Percentiles rank a stretch among this genome's conserved stretches.
Conservation (phyloP, 1,140 invertebrate genomes). For the Pollicipes pollicipes region DNA sequence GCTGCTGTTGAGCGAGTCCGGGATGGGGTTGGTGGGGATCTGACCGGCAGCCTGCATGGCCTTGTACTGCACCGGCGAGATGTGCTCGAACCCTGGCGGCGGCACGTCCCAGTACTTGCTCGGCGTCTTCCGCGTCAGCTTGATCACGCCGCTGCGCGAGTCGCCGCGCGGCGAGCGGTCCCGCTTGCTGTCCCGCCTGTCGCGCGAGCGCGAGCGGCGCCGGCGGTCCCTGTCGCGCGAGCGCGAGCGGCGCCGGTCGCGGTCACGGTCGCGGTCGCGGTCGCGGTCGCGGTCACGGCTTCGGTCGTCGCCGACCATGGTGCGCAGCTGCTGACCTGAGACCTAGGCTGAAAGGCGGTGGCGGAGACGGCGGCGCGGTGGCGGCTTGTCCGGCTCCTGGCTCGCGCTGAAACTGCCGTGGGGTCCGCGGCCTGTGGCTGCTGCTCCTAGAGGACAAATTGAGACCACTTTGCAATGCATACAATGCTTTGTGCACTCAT, state of each 20-base stretch:
- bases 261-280: constrained; percentile 1
- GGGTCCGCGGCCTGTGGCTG: neutral
- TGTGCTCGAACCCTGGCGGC: constrained; percentile 94
- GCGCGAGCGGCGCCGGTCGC: constrained; percentile 3
- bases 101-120: constrained; percentile 99
- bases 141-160: neutral
- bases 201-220: constrained; percentile 4
- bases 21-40: constrained; percentile 79
- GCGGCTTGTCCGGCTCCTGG: too few relatives aligned
- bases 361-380: neutral
- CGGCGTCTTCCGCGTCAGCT: constrained; percentile 47
- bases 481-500: neutral
- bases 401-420: neutral
- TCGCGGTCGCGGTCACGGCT: neutral
- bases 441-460: neutral
- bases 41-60: constrained; percentile 70
- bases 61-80: constrained; percentile 80
- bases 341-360: neutral
- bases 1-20: constrained; percentile 59
- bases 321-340: neutral
- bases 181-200: neutral
- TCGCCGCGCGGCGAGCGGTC: neutral
- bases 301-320: neutral
- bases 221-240: constrained; percentile 3
- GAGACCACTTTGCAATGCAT: neutral